These are phyloP conservation scores for Spondyliosoma cantharus DNA, from an alignment of 2,797 vertebrate genomes.

Conservation along the genomic window DNA sequence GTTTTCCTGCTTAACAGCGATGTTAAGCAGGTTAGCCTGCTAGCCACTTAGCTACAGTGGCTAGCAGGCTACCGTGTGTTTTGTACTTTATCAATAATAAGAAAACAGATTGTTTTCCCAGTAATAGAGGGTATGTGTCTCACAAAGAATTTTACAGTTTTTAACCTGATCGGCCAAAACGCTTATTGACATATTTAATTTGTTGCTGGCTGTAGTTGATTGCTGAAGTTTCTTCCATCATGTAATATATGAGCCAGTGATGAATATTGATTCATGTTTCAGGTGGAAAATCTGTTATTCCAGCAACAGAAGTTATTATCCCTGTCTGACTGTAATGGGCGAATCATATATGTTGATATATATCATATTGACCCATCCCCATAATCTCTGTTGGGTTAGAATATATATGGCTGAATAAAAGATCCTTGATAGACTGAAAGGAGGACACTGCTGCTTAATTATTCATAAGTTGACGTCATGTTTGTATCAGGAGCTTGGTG, in stretches of 20 bases:
- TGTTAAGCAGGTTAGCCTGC: slow-evolving; percentile 32
- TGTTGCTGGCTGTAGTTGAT: background rate
- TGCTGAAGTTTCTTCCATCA: background rate
- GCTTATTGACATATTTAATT: background rate
- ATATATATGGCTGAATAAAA: background rate
- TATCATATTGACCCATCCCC: too few species aligned
- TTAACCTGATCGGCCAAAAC: background rate
- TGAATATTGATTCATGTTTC: background rate
- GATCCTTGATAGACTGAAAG: background rate
- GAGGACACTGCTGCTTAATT: background rate
- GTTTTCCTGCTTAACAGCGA: background rate
- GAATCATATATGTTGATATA: background rate
- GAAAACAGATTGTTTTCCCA: background rate
- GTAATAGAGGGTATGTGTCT: background rate
- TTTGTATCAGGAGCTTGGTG: background rate
- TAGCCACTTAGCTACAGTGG: slow-evolving; percentile 16
- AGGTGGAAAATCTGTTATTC: background rate
- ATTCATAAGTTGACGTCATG: background rate
- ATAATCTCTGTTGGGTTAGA: background rate
- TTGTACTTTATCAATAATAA: background rate
- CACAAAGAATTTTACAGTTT: background rate
- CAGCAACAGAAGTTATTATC: background rate
- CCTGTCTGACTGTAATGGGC: background rate
- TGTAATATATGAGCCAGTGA: background rate
- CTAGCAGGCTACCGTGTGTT: slow-evolving; percentile 41